Conservation (phyloP, 2,888 invertebrate species). For the Gnatocerus cornutus region DNA sequence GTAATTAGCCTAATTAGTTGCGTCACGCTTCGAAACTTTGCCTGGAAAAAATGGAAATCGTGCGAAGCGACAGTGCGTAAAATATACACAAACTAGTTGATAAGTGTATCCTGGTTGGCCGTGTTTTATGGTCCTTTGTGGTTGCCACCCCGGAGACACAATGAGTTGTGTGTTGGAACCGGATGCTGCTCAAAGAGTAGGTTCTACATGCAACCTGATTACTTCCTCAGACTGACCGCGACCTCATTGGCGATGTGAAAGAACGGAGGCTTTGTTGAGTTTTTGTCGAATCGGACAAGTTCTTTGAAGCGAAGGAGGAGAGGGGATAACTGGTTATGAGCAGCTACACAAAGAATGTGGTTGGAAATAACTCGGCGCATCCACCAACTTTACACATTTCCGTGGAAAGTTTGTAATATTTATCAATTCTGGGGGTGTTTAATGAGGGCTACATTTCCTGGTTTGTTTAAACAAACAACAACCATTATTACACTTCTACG, state of each 20-base stretch:
- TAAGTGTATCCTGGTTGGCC: conserved; percentile 57
- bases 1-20: conserved; percentile 18
- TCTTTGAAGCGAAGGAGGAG: no score
- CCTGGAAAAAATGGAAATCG: conserved; percentile 22
- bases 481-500: no score
- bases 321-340: no score
- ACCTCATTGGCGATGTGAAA: conserved; percentile 20
- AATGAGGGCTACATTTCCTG: no score
- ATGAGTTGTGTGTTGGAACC: conserved; percentile 55
- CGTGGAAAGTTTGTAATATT: no score
- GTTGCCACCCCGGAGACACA: conserved; percentile 46
- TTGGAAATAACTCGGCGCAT: not conserved
- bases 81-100: conserved; percentile 55
- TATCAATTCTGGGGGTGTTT: no score
- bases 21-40: conserved; percentile 8
- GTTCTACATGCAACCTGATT: conserved; percentile 63
- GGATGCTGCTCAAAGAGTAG: conserved; percentile 62
- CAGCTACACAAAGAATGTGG: no score
- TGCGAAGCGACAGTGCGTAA: conserved; percentile 33
- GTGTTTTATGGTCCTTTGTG: conserved; percentile 59
- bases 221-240: conserved; percentile 58
- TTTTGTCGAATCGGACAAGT: not conserved
- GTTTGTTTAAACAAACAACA: no score
- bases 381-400: not conserved
- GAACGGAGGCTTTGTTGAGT: not conserved